Percentiles rank a stretch among this genome's conserved stretches.
Evolutionary conservation across 2,888 invertebrate genomes (phyloP).

Genomic region (Yponomeuta evonymella): DNA sequence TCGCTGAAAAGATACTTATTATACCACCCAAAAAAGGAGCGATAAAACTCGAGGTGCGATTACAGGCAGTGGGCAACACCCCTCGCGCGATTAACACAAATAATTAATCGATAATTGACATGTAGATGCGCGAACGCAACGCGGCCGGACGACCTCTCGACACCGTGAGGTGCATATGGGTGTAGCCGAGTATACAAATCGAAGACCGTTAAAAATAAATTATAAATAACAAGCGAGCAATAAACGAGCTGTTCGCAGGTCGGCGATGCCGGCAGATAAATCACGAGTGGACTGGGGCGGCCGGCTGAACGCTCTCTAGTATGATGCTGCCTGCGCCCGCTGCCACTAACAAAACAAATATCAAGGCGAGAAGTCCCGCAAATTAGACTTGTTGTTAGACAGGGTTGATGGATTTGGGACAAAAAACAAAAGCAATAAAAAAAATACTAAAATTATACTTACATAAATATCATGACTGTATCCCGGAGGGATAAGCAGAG

Average conservation of each 20-base stretch:
- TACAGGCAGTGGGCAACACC: constrained; percentile 7
- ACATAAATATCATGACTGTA: no score
- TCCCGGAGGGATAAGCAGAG: no score
- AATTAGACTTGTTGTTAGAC: neutral
- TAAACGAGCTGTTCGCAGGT: constrained; percentile 72
- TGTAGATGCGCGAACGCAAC: constrained; percentile 22
- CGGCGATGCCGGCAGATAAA: constrained; percentile 70
- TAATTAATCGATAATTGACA: constrained; percentile 39
- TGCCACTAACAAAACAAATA: neutral
- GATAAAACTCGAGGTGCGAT: constrained; percentile 5
- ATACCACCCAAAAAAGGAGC: constrained; percentile 21
- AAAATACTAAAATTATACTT: neutral
- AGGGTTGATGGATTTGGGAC: neutral
- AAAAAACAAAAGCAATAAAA: neutral
- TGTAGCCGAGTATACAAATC: constrained; percentile 51
- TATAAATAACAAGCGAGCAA: constrained; percentile 74
- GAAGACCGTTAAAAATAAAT: constrained; percentile 74
- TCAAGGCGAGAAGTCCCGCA: neutral
- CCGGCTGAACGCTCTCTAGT: constrained; percentile 31
- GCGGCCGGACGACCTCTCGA: constrained; percentile 33
- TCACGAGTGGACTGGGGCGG: constrained; percentile 40
- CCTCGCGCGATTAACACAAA: constrained; percentile 17
- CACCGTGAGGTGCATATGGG: constrained; percentile 23
- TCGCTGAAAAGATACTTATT: neutral
- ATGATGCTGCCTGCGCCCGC: constrained; percentile 9